Conservation (phyloP, 2,113 vertebrate species). For the Semnopithecus entellus region DNA sequence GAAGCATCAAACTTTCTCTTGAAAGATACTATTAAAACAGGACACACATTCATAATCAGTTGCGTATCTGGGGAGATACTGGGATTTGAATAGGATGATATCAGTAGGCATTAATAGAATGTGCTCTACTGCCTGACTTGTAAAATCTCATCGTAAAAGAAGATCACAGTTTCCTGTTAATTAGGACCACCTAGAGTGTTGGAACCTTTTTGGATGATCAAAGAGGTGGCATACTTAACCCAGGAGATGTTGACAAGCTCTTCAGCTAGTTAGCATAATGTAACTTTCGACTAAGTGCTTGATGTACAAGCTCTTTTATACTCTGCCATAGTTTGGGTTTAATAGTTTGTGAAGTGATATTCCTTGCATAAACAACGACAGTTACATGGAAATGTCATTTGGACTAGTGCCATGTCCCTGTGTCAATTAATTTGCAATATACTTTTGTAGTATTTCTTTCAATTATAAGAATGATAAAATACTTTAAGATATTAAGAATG, state of each 20-base stretch:
- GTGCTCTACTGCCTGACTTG: conserved; percentile 64
- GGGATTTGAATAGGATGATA: conserved; percentile 59
- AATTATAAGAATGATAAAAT: neutral
- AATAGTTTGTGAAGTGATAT: conserved; percentile 44
- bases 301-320: conserved; percentile 54
- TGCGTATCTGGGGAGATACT: conserved; percentile 42
- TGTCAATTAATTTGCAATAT: neutral
- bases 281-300: conserved; percentile 59
- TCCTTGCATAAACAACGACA: conserved; percentile 50
- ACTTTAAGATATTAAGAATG: neutral
- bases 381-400: neutral
- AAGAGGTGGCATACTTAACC: conserved; percentile 75
- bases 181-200: conserved; percentile 81
- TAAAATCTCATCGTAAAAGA: conserved; percentile 71
- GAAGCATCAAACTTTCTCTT: conserved; percentile 58
- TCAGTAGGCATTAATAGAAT: conserved; percentile 64
- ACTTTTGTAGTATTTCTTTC: neutral
- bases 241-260: conserved; percentile 74
- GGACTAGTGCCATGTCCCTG: neutral
- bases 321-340: neutral
- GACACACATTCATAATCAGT: conserved; percentile 25
- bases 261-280: conserved; percentile 73
- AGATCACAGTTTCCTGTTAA: conserved; percentile 80
- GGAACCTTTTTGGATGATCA: conserved; percentile 80
- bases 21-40: conserved; percentile 54